Evolutionary conservation across 2,113 vertebrate genomes (phyloP).

Genomic region (Fukomys damarensis): DNA sequence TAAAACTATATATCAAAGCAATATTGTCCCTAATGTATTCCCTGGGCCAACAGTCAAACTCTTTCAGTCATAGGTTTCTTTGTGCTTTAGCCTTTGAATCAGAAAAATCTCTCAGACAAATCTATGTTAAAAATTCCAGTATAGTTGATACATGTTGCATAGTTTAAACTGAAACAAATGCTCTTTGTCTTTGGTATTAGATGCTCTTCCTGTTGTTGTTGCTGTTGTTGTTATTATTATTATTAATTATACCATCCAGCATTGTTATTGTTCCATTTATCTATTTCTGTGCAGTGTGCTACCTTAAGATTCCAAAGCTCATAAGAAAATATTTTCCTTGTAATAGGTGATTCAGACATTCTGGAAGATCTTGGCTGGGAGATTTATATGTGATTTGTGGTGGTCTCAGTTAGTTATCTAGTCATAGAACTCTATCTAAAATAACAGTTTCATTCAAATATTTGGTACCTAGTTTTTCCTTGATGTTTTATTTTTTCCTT

Average conservation of each 20-base stretch:
- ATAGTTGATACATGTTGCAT: neutral
- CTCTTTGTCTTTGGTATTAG: neutral
- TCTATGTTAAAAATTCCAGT: neutral
- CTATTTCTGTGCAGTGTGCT: neutral
- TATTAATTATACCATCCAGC: neutral
- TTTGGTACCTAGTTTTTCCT: neutral
- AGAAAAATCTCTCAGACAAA: conserved; percentile 23
- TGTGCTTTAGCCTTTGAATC: conserved; percentile 54
- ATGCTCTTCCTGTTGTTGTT: neutral
- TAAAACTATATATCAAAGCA: conserved; percentile 69
- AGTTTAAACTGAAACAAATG: neutral
- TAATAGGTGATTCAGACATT: neutral
- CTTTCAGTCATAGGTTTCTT: conserved; percentile 26
- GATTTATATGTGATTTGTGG: neutral
- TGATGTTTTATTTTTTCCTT: neutral
- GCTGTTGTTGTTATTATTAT: no score
- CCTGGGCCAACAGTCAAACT: conserved; percentile 51
- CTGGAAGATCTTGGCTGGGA: neutral
- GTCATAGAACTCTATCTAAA: neutral
- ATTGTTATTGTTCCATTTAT: neutral
- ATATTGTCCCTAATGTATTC: conserved; percentile 1
- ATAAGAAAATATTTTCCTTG: neutral
- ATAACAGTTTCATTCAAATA: neutral
- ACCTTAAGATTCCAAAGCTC: neutral
- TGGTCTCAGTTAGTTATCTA: neutral